Conservation (phyloP, 2,888 invertebrate species). For the Cephus nigrinus region DNA sequence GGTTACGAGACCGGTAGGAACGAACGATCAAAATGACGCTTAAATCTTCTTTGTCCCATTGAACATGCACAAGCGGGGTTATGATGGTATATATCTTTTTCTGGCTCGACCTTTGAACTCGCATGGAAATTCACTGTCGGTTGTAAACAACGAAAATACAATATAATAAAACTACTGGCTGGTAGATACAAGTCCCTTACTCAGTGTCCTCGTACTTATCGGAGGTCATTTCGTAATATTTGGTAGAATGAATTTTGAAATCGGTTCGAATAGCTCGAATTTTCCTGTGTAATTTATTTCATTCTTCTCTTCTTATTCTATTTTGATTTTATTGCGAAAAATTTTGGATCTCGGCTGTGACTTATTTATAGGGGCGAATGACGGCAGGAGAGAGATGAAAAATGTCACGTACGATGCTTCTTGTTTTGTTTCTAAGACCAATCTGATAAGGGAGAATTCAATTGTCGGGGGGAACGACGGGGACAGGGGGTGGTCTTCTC, state of each 20-base stretch:
- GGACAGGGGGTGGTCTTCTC: background rate
- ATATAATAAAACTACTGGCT: background rate
- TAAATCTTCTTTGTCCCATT: slow-evolving; percentile 27
- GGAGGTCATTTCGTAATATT: too few relatives aligned
- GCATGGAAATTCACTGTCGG: background rate
- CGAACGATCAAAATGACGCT: slow-evolving; percentile 21
- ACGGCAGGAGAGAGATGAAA: too few relatives aligned
- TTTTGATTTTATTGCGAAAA: background rate
- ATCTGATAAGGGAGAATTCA: background rate
- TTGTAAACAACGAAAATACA: background rate
- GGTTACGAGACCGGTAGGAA: background rate
- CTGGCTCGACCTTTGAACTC: slow-evolving; percentile 33
- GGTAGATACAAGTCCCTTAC: background rate
- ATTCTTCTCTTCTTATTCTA: background rate
- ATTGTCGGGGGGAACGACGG: background rate
- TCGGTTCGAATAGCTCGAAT: background rate
- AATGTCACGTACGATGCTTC: background rate
- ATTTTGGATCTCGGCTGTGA: background rate
- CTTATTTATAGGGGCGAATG: background rate
- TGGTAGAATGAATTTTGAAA: background rate
- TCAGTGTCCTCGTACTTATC: background rate
- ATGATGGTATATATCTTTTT: slow-evolving; percentile 31
- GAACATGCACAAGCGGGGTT: slow-evolving; percentile 15
- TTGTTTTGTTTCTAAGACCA: background rate
- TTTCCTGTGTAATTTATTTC: background rate